These are phyloP conservation scores for Gymnodraco acuticeps DNA, from an alignment of 2,797 vertebrate species.

Conservation along the genomic window DNA sequence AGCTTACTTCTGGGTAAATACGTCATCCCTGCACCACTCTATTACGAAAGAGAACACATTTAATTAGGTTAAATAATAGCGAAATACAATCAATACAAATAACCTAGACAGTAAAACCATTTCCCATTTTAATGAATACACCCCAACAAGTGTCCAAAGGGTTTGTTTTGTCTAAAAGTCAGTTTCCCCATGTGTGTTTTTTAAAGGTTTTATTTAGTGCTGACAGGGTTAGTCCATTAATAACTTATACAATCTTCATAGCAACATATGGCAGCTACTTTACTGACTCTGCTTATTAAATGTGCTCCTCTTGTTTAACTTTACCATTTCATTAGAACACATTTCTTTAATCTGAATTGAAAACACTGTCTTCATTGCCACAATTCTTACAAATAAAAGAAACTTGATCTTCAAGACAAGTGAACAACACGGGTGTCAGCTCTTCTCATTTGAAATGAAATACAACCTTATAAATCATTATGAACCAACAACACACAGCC, in stretches of 20 bases:
- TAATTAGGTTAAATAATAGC: no score
- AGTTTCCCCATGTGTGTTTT: no score
- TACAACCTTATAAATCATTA: not conserved
- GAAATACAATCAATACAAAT: no score
- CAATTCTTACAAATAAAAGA: not conserved
- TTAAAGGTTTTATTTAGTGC: no score
- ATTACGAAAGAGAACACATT: no score
- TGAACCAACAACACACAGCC: slow-evolving; percentile 1
- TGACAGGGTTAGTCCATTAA: no score
- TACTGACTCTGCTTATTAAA: not conserved
- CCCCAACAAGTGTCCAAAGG: no score
- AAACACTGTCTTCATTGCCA: not conserved
- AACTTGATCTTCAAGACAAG: not conserved
- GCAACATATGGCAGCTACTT: not conserved
- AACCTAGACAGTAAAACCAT: no score
- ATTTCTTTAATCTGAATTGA: not conserved
- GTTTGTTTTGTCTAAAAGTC: no score
- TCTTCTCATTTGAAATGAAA: slow-evolving; percentile 2
- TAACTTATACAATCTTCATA: not conserved
- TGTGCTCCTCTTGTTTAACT: not conserved
- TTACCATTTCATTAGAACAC: not conserved
- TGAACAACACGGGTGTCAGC: slow-evolving; percentile 1
- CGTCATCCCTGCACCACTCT: no score
- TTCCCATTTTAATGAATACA: no score
- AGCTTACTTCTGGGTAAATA: no score